Evolutionary conservation across 2,888 invertebrate species (phyloP).

Genomic region (Zelleria hepariella): DNA sequence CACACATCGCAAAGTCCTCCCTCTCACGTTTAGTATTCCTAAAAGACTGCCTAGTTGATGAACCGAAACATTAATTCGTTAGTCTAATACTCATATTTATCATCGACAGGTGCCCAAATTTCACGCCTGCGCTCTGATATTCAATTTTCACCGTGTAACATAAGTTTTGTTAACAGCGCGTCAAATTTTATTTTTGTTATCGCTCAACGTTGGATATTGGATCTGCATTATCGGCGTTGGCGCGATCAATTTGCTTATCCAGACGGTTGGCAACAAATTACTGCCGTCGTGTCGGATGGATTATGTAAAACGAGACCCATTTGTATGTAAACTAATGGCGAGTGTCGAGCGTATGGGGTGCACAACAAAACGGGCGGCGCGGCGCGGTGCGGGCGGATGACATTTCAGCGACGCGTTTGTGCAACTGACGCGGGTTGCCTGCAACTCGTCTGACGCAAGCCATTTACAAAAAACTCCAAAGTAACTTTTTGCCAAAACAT

Average conservation of each 20-base stretch:
- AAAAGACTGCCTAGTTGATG: neutral
- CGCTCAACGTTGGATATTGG: conserved; percentile 31
- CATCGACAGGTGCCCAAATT: neutral
- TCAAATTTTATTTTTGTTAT: conserved; percentile 13
- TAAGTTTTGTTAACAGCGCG: conserved; percentile 6
- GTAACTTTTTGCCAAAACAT: neutral
- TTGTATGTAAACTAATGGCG: conserved; percentile 69
- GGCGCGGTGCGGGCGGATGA: conserved; percentile 19
- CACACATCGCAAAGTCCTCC: neutral
- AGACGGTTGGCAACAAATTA: conserved; percentile 66
- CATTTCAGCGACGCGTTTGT: conserved; percentile 5
- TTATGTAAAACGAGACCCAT: conserved; percentile 70
- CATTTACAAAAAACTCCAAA: neutral
- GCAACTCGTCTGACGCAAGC: neutral
- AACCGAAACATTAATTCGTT: neutral
- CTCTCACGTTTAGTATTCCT: neutral
- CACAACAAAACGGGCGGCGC: conserved; percentile 13
- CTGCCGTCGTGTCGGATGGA: conserved; percentile 58
- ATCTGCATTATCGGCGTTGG: conserved; percentile 44
- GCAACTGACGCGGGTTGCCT: neutral
- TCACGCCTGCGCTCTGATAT: too few species aligned
- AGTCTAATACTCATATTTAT: neutral
- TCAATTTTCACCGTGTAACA: neutral
- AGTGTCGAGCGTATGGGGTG: conserved; percentile 44
- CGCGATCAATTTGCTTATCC: conserved; percentile 64